Percentiles rank a stretch among this genome's conserved stretches.
These are phyloP conservation scores for Cistogaster globosa DNA, from an alignment of 2,888 invertebrate species.

Conservation along the genomic window DNA sequence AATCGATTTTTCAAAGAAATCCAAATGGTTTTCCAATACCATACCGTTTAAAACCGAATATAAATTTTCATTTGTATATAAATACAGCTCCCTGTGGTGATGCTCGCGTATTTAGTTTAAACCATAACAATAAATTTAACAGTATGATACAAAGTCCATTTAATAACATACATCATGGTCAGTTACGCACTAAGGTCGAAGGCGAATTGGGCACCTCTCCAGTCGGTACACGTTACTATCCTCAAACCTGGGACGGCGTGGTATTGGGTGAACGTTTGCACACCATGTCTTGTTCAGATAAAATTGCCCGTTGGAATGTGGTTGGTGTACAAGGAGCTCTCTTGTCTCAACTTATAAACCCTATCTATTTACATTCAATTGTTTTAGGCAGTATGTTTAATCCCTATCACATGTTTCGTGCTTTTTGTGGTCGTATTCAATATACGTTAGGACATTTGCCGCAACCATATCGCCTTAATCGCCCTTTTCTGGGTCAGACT, in stretches of 20 bases:
- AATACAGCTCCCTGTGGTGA: conserved; percentile 64
- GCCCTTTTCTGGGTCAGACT: conserved; percentile 91
- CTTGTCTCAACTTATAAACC: conserved; percentile 92
- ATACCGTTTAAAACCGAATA: conserved; percentile 32
- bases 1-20: conserved; percentile 51
- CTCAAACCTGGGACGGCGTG: conserved; percentile 98
- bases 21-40: conserved; percentile 22
- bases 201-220: conserved; percentile 97
- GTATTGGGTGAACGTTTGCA: conserved; percentile 89
- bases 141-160: conserved; percentile 85
- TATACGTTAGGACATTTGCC: conserved; percentile 90
- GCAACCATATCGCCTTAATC: conserved; percentile 91
- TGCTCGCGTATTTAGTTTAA: conserved; percentile 48
- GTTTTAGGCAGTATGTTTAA: conserved; percentile 94
- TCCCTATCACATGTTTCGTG: conserved; percentile 92
- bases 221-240: conserved; percentile 89
- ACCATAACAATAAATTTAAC: not conserved
- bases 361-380: conserved; percentile 94
- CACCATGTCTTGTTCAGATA: conserved; percentile 99
- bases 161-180: conserved; percentile 86
- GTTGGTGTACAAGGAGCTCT: conserved; percentile 96
- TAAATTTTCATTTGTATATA: conserved; percentile 65
- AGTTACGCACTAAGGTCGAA: conserved; percentile 96
- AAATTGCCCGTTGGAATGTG: conserved; percentile 97
- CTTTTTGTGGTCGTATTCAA: conserved; percentile 91